Evolutionary conservation across 2,797 vertebrate genomes (phyloP).

Genomic region (Rhincodon typus): DNA sequence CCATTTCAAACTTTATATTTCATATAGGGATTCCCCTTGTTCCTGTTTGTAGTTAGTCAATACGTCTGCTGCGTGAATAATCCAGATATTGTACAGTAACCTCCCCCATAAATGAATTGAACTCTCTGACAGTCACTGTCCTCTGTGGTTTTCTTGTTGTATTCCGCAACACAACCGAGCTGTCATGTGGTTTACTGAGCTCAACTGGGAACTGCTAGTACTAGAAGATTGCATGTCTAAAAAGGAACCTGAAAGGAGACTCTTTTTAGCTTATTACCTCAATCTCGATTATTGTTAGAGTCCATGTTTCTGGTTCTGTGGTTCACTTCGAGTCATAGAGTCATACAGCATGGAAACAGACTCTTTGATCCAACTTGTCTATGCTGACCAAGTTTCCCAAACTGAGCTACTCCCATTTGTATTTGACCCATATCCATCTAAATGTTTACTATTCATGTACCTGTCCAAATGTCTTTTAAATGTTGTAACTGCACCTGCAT

Average conservation of each 20-base stretch:
- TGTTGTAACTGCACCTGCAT: too few species aligned
- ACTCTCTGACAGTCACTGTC: neutral
- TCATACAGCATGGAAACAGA: neutral
- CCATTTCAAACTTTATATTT: neutral
- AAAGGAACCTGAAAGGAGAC: neutral
- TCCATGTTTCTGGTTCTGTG: neutral
- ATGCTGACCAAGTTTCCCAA: neutral
- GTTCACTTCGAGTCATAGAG: too few species aligned
- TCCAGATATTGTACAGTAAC: neutral
- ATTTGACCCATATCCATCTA: too few species aligned
- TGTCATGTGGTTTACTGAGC: neutral
- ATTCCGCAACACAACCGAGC: neutral
- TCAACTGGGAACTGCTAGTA: neutral
- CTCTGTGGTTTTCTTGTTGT: neutral
- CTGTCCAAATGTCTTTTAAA: too few species aligned
- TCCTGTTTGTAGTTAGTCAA: neutral
- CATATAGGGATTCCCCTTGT: neutral
- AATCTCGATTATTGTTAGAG: neutral
- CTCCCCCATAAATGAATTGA: neutral
- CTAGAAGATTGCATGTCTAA: neutral
- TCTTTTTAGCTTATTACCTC: neutral
- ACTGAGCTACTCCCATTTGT: too few species aligned
- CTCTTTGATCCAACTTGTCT: neutral
- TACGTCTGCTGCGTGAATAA: neutral
- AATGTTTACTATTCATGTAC: too few species aligned